phyloP scores from a whole-genome alignment of 2,888 invertebrate genomes.

The Iselma pallidipennis region DNA sequence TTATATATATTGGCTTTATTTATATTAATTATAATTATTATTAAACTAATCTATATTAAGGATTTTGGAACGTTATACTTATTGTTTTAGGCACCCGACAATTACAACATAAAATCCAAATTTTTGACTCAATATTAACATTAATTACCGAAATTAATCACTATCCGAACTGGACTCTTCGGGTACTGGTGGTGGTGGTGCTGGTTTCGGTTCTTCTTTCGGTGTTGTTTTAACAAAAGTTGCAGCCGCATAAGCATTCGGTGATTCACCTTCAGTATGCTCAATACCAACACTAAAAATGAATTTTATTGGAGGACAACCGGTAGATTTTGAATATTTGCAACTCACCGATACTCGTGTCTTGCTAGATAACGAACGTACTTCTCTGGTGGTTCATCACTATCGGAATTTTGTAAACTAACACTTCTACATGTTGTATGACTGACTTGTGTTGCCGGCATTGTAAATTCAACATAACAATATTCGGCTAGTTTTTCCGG shows the following conservation, averaged over 20 bases:
- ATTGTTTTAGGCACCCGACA: slow-evolving; percentile 4
- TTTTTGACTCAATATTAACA: neutral
- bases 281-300: slow-evolving; percentile 84
- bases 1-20: neutral
- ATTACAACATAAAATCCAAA: neutral
- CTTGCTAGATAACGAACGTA: slow-evolving; percentile 95
- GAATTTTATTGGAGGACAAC: too few relatives aligned
- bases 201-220: slow-evolving; percentile 49
- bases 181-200: slow-evolving; percentile 48
- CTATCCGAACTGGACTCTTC: slow-evolving; percentile 57
- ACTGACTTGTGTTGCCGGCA: slow-evolving; percentile 95
- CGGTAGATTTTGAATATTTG: neutral
- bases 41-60: neutral
- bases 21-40: neutral
- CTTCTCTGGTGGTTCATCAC: slow-evolving; percentile 94
- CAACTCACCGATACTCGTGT: slow-evolving; percentile 84
- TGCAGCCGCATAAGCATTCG: slow-evolving; percentile 70
- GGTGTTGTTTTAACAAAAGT: slow-evolving; percentile 55
- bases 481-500: slow-evolving; percentile 89
- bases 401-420: slow-evolving; percentile 82
- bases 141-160: slow-evolving; percentile 45
- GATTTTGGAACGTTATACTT: slow-evolving; percentile 5
- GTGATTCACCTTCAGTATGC: slow-evolving; percentile 75
- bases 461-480: slow-evolving; percentile 95
- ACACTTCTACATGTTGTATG: slow-evolving; percentile 96